Evolutionary conservation across 2,888 invertebrate genomes (phyloP), one percentile per base, ranked within the genome.

Genomic region (Hydropsyche betteni): DNA sequence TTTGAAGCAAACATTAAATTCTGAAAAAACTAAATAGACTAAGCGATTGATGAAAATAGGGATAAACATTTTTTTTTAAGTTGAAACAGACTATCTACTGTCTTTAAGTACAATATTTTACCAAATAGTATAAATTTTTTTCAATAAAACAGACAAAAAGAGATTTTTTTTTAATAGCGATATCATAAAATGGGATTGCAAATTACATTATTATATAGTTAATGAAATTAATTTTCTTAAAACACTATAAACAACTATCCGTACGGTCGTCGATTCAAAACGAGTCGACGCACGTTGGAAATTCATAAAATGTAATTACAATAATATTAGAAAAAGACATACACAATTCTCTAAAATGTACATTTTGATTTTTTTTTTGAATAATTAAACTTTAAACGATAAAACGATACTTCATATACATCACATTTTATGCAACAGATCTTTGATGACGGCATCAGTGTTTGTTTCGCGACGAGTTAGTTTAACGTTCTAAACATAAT

Each of bases 361-460:
- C 76, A 76, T 68, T 68, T 74, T 76, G 70, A 68, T 68, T 74
- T 71, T 75, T 74, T 61, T 71, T 51, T 68, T 53, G 7, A 38
- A 50, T 36, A 55, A 72, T 55, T 69, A 73, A 64, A 74, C 71
- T 75, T 61, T 44, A 77, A 77, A 77, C 61, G 72, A 76, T 75
- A 78, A 78, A 78, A 74, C 71, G 69, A 78, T 68, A 75, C 58
- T 78, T 72, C 69, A 78, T 76, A 75, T 76, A 78, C 77, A 78
- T 78, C 78, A 78, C 78, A 78, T 74, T 75, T 77, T 68, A 70
- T 74, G 78, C 78, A 76, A 78, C 78, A 78, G 78, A 78, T 78
- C 78, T 77, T 72, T 72, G 61, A 72, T 36, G 44, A 38, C 52
- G 72, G 72, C 72, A 58, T 44, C 16, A 58, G 58, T 58, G 72